These are phyloP conservation scores for Polietes domitor DNA, from an alignment of 2,888 invertebrate genomes.

Conservation along the genomic window DNA sequence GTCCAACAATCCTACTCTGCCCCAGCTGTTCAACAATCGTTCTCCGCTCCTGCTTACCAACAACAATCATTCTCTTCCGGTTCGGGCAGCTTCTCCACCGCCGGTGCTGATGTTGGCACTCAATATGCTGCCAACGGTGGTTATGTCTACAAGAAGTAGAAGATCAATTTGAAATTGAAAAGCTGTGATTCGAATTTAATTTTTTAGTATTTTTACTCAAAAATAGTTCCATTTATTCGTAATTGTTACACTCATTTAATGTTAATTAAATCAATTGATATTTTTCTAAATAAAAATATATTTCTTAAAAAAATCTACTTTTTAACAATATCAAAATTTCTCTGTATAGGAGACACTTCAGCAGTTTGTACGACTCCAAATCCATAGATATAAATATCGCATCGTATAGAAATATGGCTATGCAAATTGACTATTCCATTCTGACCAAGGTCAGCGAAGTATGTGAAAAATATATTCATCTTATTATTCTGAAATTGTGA, in stretches of 20 bases:
- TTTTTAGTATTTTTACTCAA: constrained; percentile 51
- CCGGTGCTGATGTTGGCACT: constrained; percentile 72
- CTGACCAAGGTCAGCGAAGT: no score
- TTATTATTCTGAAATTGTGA: no score
- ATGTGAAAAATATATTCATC: no score
- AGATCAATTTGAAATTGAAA: constrained; percentile 59
- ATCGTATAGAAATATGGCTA: no score
- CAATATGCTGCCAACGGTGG: constrained; percentile 79
- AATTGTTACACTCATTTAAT: constrained; percentile 18
- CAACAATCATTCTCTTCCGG: constrained; percentile 31
- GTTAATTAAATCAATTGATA: constrained; percentile 25
- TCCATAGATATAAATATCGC: no score
- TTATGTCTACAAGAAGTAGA: constrained; percentile 76
- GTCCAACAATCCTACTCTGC: constrained; percentile 25
- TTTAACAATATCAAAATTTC: no score
- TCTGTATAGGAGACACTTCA: no score
- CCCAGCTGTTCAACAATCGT: neutral
- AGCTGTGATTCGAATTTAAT: constrained; percentile 52
- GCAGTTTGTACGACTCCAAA: no score
- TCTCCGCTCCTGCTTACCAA: constrained; percentile 26
- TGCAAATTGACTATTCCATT: no score
- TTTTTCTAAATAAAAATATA: constrained; percentile 17
- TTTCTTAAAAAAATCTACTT: neutral
- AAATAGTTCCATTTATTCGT: constrained; percentile 39
- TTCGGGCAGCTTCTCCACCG: constrained; percentile 46